Conservation (phyloP, 1,140 invertebrate genomes). For the Macrotrachela quadricornifera region DNA sequence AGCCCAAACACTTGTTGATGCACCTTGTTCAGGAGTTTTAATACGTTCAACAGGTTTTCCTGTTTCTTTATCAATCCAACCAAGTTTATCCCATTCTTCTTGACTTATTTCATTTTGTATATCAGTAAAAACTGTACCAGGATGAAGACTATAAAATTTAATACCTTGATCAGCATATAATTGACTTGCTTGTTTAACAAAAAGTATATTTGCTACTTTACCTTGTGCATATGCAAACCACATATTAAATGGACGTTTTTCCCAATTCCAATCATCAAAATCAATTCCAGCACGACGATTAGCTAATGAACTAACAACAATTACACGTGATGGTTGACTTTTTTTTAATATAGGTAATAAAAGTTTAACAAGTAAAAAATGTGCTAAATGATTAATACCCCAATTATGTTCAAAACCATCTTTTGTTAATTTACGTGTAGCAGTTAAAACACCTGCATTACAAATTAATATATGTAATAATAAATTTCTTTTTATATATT, state of each 20-base stretch:
- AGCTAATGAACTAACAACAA: conserved; percentile 60
- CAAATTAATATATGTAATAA: conserved; percentile 9
- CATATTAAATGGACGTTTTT: conserved; percentile 23
- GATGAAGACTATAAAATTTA: too few species aligned
- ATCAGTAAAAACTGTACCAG: too few species aligned
- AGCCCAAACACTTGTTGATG: too few species aligned
- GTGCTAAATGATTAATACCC: conserved; percentile 59
- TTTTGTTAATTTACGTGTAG: conserved; percentile 36
- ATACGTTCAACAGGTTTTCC: too few species aligned
- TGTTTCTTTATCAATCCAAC: too few species aligned
- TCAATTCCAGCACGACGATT: conserved; percentile 44
- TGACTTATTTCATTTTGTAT: too few species aligned
- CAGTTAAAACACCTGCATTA: conserved; percentile 17
- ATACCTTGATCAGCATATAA: too few species aligned
- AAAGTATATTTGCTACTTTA: conserved; percentile 33
- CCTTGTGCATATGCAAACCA: conserved; percentile 40
- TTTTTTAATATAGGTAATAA: conserved; percentile 44
- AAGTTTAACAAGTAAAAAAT: conserved; percentile 62
- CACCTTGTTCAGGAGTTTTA: too few species aligned
- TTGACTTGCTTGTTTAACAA: too few species aligned
- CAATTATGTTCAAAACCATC: conserved; percentile 64
- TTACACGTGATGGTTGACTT: conserved; percentile 44
- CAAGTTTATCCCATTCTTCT: too few species aligned
- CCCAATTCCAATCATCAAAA: conserved; percentile 47
- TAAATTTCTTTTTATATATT: conserved; percentile 31